Percentiles rank a stretch among this genome's conserved stretches.
Evolutionary conservation across 2,888 invertebrate genomes (phyloP).

Genomic region (Drosophila prostipennis): DNA sequence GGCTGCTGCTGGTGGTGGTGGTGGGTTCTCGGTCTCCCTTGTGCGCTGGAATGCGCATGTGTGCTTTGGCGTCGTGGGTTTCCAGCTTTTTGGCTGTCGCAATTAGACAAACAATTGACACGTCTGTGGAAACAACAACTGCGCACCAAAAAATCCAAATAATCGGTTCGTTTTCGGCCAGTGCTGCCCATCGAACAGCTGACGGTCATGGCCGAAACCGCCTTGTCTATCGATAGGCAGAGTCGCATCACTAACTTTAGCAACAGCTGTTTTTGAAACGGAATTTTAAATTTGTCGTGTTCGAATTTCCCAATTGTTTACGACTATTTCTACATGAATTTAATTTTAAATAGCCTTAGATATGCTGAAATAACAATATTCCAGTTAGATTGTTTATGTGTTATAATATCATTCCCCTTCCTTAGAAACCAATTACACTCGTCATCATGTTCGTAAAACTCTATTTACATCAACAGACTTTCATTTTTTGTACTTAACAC

Average conservation of each 20-base stretch:
- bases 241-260: not conserved
- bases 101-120: slow-evolving; percentile 62
- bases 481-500: slow-evolving; percentile 53
- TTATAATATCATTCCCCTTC: too few species aligned
- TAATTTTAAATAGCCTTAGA: too few species aligned
- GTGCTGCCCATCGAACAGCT: slow-evolving; percentile 55
- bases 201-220: slow-evolving; percentile 4
- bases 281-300: not conserved
- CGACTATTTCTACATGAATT: not conserved
- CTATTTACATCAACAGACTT: slow-evolving; percentile 56
- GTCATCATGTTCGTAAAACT: slow-evolving; percentile 37
- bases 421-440: not conserved
- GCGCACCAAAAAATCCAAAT: too few species aligned
- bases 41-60: slow-evolving; percentile 74
- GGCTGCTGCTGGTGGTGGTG: slow-evolving; percentile 48
- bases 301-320: not conserved
- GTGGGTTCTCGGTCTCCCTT: slow-evolving; percentile 38
- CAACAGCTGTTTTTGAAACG: not conserved
- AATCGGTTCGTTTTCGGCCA: slow-evolving; percentile 25
- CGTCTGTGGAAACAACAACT: slow-evolving; percentile 49
- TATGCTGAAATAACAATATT: too few species aligned
- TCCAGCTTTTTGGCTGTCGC: slow-evolving; percentile 9
- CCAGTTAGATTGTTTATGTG: too few species aligned
- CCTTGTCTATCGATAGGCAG: slow-evolving; percentile 5
- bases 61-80: slow-evolving; percentile 46